Conservation (phyloP, 1,140 invertebrate genomes). For the Pseudomyrmex gracilis region DNA sequence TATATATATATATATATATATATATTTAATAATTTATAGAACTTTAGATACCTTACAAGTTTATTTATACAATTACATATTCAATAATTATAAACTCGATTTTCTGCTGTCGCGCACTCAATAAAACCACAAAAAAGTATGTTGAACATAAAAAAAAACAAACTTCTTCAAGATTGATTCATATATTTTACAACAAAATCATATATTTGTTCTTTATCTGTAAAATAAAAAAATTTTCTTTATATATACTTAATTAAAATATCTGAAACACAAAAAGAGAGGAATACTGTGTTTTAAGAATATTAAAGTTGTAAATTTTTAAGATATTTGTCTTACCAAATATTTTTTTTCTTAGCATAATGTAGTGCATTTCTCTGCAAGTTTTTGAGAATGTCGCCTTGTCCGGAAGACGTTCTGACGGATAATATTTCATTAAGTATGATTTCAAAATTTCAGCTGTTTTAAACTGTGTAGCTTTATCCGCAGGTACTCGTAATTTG, state of each 20-base stretch:
- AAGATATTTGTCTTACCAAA: slow-evolving; percentile 68
- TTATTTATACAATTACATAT: too few species aligned
- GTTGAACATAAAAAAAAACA: slow-evolving; percentile 40
- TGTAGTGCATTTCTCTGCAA: slow-evolving; percentile 76
- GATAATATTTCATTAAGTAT: slow-evolving; percentile 78
- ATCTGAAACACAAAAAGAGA: background rate
- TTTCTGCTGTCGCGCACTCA: background rate
- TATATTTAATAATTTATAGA: background rate
- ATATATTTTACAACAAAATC: slow-evolving; percentile 65
- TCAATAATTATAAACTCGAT: too few species aligned
- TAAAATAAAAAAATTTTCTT: slow-evolving; percentile 47
- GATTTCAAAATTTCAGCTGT: slow-evolving; percentile 77
- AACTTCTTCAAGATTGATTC: slow-evolving; percentile 38
- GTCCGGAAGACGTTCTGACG: slow-evolving; percentile 76
- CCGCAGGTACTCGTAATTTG: slow-evolving; percentile 53
- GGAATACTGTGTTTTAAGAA: slow-evolving; percentile 31
- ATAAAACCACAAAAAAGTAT: background rate
- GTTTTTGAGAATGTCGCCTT: slow-evolving; percentile 75
- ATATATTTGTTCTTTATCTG: slow-evolving; percentile 73
- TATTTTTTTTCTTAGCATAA: slow-evolving; percentile 72
- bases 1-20: background rate
- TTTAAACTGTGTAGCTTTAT: slow-evolving; percentile 72
- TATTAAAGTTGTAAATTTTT: slow-evolving; percentile 36
- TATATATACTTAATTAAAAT: slow-evolving; percentile 39
- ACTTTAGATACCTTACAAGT: background rate